Base-by-base conservation (phyloP, 2,888 invertebrate genomes). In the Hipparchia sbordonii region DNA sequence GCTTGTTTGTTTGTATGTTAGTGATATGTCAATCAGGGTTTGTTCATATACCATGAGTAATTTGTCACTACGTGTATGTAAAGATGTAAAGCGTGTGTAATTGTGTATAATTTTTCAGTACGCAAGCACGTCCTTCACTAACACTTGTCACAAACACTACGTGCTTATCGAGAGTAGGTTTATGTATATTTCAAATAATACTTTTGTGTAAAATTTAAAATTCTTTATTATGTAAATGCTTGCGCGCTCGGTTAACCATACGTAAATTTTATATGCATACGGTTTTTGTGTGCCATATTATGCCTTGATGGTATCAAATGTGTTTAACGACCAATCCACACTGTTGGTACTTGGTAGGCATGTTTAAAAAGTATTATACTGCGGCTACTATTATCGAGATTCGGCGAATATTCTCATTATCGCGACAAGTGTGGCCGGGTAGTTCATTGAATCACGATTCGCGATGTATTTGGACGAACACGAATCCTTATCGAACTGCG, bases 91-190 rank as follows among this genome's bases (percentile, higher is more conserved):
- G 65, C 65, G 65, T 65, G 65, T 52, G 13, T 23, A 65, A 65
- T 39, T 52, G 65, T 52, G 52, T 52, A 48, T 23, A 65, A 65
- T 52, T 33, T 63, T 48, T 23, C 13, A 48, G 23, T 13, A 13
- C 48, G 6, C 57, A 23, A 9, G 13, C 52, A 52, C 52, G 65
- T 65, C 52, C 52, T 65, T 51, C 6, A 33, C 23, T 23, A 23
- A 23, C 23, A 23, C 51, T 51, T n/a, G 63, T 39, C 65, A 7
- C 52, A 12, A 52, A 65, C 52, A 65, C 52, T 65, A 65, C 65
- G 65, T 65, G 65, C 65, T 65, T 65, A 65, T 65, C 65, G 51
- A 33, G 65, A 51, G 65, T 65, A 23, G 23, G 23, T 23, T n/a
- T n/a, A 23, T 0, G 23, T 23, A 0, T 39, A 39, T 39, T 39